Conservation (phyloP, 2,888 invertebrate genomes). For the Sinotaia quadrata region DNA sequence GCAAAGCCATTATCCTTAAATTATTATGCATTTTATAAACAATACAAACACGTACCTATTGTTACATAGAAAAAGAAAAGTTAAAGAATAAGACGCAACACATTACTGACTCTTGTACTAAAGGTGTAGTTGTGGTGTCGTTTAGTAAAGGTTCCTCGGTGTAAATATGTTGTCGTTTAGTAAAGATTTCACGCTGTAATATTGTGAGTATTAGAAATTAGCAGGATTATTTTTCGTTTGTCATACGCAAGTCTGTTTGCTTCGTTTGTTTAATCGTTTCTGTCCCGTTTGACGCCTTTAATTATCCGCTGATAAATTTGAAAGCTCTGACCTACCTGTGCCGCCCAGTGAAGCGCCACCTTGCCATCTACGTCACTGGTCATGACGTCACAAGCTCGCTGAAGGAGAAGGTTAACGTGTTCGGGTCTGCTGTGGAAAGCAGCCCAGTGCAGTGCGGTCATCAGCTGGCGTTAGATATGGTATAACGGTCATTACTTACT, state of each 20-base stretch:
- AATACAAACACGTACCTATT: too few relatives aligned
- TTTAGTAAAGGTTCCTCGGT: too few relatives aligned
- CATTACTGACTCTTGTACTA: too few relatives aligned
- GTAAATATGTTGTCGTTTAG: too few relatives aligned
- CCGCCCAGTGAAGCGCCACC: slow-evolving; percentile 67
- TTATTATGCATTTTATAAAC: too few relatives aligned
- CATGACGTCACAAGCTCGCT: slow-evolving; percentile 47
- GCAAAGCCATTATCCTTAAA: too few relatives aligned
- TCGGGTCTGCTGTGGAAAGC: slow-evolving; percentile 65
- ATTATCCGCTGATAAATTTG: too few relatives aligned
- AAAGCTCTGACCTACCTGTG: slow-evolving; percentile 59
- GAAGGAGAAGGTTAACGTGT: slow-evolving; percentile 56
- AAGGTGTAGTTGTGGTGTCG: too few relatives aligned
- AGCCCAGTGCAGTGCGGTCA: slow-evolving; percentile 68
- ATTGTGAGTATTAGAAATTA: too few relatives aligned
- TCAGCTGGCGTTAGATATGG: slow-evolving; percentile 46
- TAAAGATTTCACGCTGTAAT: too few relatives aligned
- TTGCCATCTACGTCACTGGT: slow-evolving; percentile 63
- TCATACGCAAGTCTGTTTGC: not conserved
- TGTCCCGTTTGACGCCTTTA: not conserved
- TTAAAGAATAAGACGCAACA: too few relatives aligned
- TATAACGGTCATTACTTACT: not conserved
- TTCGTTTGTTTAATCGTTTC: not conserved
- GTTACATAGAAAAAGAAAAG: too few relatives aligned
- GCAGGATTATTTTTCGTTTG: not conserved